Conservation (phyloP, 2,888 invertebrate species). For the Eupelmus urozonus region DNA sequence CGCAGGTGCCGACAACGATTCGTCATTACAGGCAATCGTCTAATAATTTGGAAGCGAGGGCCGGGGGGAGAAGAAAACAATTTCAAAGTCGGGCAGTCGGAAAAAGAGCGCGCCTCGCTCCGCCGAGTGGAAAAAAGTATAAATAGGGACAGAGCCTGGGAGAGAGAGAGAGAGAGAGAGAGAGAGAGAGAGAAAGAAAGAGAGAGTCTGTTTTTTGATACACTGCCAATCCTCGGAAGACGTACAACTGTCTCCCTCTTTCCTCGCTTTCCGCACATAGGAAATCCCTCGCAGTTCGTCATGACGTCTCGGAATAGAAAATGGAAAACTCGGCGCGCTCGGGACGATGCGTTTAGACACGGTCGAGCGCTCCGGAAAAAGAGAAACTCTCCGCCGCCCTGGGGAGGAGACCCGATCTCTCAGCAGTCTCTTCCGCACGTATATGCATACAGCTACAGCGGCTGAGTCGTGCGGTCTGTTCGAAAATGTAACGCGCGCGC, state of each 20-base stretch:
- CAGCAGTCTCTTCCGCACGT: too few species aligned
- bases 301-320: conserved; percentile 28
- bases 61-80: conserved; percentile 21
- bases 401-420: not conserved
- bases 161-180: not conserved
- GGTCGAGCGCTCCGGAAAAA: conserved; percentile 34
- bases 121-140: too few species aligned
- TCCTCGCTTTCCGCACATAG: not conserved
- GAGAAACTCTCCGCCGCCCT: conserved; percentile 6
- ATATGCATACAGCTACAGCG: not conserved
- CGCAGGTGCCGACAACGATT: conserved; percentile 19
- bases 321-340: conserved; percentile 46
- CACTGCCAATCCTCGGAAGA: conserved; percentile 29
- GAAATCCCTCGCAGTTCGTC: conserved; percentile 29
- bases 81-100: not conserved
- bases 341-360: conserved; percentile 35
- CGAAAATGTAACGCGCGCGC: conserved; percentile 3
- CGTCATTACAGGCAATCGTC: conserved; percentile 11
- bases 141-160: too few species aligned
- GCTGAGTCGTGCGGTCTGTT: not conserved
- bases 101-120: not conserved
- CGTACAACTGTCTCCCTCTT: not conserved
- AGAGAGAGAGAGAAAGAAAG: not conserved
- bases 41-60: conserved; percentile 10
- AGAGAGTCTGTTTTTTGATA: conserved; percentile 24